These are phyloP conservation scores for Poeciliopsis occidentalis DNA, from an alignment of 2,113 vertebrate genomes.

Conservation along the genomic window DNA sequence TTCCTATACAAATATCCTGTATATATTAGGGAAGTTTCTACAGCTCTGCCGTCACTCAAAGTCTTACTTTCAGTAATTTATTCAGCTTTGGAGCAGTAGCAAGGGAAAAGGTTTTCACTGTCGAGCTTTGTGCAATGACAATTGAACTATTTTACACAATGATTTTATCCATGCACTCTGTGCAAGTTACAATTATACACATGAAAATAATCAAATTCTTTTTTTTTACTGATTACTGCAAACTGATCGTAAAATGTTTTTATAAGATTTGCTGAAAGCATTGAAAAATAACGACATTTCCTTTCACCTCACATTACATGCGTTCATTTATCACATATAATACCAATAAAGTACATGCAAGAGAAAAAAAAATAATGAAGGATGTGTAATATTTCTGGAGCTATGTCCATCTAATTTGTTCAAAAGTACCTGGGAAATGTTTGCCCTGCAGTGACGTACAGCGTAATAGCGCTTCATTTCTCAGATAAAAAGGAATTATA, in stretches of 20 bases:
- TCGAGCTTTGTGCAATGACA: too few species aligned
- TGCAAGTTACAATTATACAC: too few species aligned
- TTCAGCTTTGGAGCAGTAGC: too few species aligned
- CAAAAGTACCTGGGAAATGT: background rate
- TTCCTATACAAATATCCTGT: too few species aligned
- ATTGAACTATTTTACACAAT: too few species aligned
- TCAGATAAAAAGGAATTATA: background rate
- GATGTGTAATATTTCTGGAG: background rate
- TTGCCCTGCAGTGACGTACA: background rate
- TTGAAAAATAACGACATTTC: background rate
- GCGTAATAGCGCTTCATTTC: background rate
- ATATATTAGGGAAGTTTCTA: too few species aligned
- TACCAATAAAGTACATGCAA: too few species aligned
- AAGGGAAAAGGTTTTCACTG: too few species aligned
- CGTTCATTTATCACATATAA: background rate
- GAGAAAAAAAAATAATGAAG: background rate
- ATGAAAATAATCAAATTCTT: background rate
- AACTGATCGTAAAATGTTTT: background rate
- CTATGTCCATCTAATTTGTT: background rate
- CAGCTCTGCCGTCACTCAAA: too few species aligned
- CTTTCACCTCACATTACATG: background rate
- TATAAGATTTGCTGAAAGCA: background rate
- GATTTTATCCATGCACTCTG: too few species aligned
- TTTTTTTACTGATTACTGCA: background rate
- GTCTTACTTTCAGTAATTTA: too few species aligned